phyloP scores from a whole-genome alignment of 1,140 invertebrate genomes.

The Teleogryllus occipitalis region DNA sequence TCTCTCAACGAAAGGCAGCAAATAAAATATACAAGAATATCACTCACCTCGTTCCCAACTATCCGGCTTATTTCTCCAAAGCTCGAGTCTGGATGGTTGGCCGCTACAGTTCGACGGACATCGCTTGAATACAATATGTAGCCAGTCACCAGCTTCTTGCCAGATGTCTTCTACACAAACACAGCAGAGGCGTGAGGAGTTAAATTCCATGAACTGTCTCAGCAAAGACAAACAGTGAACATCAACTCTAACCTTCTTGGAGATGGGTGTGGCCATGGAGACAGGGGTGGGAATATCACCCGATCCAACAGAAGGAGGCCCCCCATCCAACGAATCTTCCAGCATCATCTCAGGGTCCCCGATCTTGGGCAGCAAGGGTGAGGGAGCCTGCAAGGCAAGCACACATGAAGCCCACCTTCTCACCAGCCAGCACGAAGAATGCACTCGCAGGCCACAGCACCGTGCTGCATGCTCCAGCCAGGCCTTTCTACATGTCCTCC shows the following conservation, averaged over 20 bases:
- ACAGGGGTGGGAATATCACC: conserved; percentile 45
- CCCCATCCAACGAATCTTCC: conserved; percentile 63
- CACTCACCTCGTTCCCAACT: conserved; percentile 80
- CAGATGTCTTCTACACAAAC: conserved; percentile 50
- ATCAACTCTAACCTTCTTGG: conserved; percentile 35
- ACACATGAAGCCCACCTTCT: neutral
- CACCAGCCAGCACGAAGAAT: too few species aligned
- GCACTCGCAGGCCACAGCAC: too few species aligned
- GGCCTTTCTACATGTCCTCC: too few species aligned
- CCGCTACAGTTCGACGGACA: conserved; percentile 75
- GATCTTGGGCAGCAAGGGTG: conserved; percentile 41
- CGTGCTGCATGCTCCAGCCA: too few species aligned
- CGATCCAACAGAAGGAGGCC: conserved; percentile 63
- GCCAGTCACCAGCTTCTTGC: conserved; percentile 87
- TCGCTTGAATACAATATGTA: conserved; percentile 99
- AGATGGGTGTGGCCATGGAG: conserved; percentile 31
- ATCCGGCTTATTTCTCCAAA: conserved; percentile 98
- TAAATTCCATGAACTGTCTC: neutral
- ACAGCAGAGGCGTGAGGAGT: neutral
- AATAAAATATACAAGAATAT: conserved; percentile 14
- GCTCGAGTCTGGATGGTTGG: conserved; percentile 85
- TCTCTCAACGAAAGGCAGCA: neutral
- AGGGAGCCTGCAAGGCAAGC: conserved; percentile 41
- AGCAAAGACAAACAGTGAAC: neutral
- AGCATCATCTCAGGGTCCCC: conserved; percentile 38